phyloP scores from a whole-genome alignment of 2,888 invertebrate genomes.

The Toxonevra muliebris region DNA sequence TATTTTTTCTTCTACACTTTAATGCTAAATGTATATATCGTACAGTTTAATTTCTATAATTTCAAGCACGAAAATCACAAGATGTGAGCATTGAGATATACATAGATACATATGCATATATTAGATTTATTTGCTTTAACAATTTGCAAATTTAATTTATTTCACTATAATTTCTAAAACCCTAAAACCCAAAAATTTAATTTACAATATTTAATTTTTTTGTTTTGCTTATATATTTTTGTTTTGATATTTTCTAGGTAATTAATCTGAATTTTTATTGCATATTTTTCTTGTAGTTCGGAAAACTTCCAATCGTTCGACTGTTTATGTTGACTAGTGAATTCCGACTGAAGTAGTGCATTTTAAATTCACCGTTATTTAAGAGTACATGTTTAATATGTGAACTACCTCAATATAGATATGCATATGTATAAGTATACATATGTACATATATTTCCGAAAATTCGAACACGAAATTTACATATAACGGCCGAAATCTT shows the following conservation, averaged over 20 bases:
- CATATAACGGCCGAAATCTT: too few relatives aligned
- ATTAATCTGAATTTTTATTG: not conserved
- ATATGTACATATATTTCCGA: not conserved
- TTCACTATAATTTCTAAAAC: too few relatives aligned
- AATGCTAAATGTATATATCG: too few relatives aligned
- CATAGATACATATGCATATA: not conserved
- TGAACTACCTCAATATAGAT: not conserved
- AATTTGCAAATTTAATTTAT: too few relatives aligned
- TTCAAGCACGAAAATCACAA: not conserved
- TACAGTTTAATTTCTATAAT: not conserved
- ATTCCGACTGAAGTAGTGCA: conserved; percentile 27
- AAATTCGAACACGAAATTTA: too few relatives aligned
- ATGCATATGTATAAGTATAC: conserved; percentile 14
- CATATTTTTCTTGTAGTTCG: not conserved
- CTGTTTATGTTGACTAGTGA: conserved; percentile 26
- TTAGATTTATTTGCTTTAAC: not conserved
- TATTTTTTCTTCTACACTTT: too few relatives aligned
- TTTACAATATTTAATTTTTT: too few relatives aligned
- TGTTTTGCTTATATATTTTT: not conserved
- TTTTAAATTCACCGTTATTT: conserved; percentile 24
- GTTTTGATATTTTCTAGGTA: conserved; percentile 1
- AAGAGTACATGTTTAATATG: conserved; percentile 6
- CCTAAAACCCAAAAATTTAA: too few relatives aligned
- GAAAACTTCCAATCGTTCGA: not conserved
- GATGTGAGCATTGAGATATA: not conserved